Percentiles rank a stretch among this genome's conserved stretches.
Conservation (phyloP, 2,113 vertebrate species). For the Chionis minor region DNA sequence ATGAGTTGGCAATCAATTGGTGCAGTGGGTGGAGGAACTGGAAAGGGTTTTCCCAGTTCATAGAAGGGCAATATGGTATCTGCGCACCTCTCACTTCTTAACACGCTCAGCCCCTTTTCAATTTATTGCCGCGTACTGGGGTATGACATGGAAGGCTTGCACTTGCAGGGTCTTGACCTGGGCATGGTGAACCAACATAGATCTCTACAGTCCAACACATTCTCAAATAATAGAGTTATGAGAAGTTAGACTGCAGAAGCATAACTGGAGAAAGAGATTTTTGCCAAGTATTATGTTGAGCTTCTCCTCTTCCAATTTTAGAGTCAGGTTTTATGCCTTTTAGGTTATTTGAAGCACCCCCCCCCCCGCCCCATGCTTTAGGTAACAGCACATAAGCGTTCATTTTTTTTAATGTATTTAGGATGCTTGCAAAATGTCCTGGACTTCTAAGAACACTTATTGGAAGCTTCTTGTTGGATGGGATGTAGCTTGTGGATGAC, state of each 20-base stretch:
- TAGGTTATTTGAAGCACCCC: neutral
- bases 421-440: neutral
- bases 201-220: neutral
- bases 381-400: neutral
- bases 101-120: neutral
- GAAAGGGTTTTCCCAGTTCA: neutral
- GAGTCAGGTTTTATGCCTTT: neutral
- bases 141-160: neutral
- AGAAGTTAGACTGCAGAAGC: neutral
- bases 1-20: accelerated
- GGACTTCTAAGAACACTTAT: neutral
- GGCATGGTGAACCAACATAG: neutral
- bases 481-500: neutral
- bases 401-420: neutral
- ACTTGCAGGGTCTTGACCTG: neutral
- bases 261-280: neutral
- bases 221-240: neutral
- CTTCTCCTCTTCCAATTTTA: neutral
- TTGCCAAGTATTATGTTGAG: neutral
- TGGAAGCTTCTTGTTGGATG: neutral
- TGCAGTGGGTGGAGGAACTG: neutral
- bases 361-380: neutral
- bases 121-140: accelerated
- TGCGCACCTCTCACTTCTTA: neutral
- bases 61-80: accelerated